phyloP scores from a whole-genome alignment of 2,113 vertebrate genomes.

The Phylloscopus whistleri region DNA sequence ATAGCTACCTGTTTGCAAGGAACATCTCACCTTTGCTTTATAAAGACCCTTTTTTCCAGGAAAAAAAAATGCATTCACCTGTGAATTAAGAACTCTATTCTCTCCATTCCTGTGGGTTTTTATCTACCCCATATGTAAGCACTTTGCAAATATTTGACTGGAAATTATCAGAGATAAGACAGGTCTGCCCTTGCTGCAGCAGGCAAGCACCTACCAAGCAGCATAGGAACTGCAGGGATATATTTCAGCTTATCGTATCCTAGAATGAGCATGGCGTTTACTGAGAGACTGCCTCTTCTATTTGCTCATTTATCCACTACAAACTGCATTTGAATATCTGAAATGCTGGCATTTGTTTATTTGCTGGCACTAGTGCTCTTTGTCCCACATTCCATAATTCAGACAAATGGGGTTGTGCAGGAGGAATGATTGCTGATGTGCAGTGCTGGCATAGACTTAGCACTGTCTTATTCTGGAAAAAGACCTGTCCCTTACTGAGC shows the following conservation, averaged over 20 bases:
- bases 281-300: not conserved
- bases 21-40: not conserved
- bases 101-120: constrained; percentile 19
- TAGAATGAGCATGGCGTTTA: not conserved
- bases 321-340: not conserved
- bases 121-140: constrained; percentile 1
- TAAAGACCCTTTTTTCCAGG: not conserved
- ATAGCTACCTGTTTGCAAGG: not conserved
- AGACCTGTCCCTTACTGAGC: not conserved
- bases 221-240: not conserved
- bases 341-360: not conserved
- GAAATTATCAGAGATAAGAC: constrained; percentile 23
- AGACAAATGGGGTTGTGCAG: not conserved
- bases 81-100: not conserved
- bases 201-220: not conserved
- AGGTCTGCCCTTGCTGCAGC: not conserved
- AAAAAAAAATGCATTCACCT: not conserved
- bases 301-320: not conserved
- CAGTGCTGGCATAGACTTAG: not conserved
- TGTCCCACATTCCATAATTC: not conserved
- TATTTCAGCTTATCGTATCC: not conserved
- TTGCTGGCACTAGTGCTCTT: not conserved
- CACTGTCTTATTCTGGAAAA: not conserved
- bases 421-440: not conserved
- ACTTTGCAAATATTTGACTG: constrained; percentile 44